Evolutionary conservation across 2,113 vertebrate genomes (phyloP).

Genomic region (Macroglossus sobrinus): DNA sequence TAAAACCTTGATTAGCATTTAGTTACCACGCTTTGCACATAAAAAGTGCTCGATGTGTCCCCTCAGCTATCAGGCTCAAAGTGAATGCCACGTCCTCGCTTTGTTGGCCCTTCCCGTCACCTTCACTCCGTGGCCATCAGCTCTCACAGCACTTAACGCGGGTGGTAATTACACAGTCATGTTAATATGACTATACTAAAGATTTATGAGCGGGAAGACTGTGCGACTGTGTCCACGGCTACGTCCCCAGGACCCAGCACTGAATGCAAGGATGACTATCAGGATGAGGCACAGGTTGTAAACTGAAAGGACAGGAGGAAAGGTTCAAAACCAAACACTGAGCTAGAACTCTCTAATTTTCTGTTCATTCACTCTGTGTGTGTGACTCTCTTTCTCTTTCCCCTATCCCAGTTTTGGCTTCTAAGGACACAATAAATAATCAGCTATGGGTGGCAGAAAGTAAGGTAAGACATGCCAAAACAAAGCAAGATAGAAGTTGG

Average conservation of each 20-base stretch:
- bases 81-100: background rate
- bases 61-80: background rate
- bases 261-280: background rate
- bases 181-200: too few species aligned
- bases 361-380: background rate
- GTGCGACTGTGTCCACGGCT: background rate
- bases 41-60: background rate
- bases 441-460: background rate
- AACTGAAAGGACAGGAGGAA: background rate
- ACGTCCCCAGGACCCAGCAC: background rate
- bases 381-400: background rate
- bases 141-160: too few species aligned
- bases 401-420: background rate
- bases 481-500: background rate
- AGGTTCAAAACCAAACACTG: background rate
- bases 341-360: background rate
- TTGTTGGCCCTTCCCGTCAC: background rate
- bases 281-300: background rate
- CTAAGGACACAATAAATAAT: background rate
- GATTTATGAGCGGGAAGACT: background rate
- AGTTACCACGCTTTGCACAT: background rate
- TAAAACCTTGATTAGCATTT: background rate
- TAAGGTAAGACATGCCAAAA: background rate
- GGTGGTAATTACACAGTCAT: background rate
- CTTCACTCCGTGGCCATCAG: background rate